Percentiles rank a stretch among this genome's conserved stretches.
Conservation (phyloP, 2,797 vertebrate genomes). For the Acomys russatus region DNA sequence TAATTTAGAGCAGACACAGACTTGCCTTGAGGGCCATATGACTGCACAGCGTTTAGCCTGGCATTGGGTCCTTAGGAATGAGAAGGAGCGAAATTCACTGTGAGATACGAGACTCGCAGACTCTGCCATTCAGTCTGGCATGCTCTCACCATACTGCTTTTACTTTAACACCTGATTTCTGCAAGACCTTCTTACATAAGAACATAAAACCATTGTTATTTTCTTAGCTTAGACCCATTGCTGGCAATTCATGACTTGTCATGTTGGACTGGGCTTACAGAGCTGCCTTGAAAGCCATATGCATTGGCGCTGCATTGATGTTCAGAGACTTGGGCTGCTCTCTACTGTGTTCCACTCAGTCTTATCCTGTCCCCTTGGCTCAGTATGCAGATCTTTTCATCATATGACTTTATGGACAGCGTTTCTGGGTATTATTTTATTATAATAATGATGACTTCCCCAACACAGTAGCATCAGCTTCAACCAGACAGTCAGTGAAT, state of each 20-base stretch:
- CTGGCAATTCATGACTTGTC: slow-evolving; percentile 28
- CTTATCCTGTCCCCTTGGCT: slow-evolving; percentile 7
- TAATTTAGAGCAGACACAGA: slow-evolving; percentile 52
- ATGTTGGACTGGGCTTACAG: not conserved
- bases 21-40: slow-evolving; percentile 37
- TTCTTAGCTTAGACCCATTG: not conserved
- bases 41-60: not conserved
- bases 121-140: not conserved
- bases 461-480: not conserved
- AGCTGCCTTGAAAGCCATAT: not conserved
- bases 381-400: not conserved
- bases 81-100: not conserved
- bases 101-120: not conserved
- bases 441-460: not conserved
- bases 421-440: slow-evolving; percentile 25
- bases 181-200: not conserved
- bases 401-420: slow-evolving; percentile 43
- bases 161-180: not conserved
- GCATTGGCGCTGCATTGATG: accelerated
- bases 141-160: accelerated
- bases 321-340: not conserved
- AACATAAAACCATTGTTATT: not conserved
- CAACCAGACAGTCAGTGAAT: not conserved
- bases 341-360: not conserved
- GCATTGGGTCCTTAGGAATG: not conserved